Evolutionary conservation across 2,113 vertebrate genomes (phyloP).

Genomic region (Pteronura brasiliensis): DNA sequence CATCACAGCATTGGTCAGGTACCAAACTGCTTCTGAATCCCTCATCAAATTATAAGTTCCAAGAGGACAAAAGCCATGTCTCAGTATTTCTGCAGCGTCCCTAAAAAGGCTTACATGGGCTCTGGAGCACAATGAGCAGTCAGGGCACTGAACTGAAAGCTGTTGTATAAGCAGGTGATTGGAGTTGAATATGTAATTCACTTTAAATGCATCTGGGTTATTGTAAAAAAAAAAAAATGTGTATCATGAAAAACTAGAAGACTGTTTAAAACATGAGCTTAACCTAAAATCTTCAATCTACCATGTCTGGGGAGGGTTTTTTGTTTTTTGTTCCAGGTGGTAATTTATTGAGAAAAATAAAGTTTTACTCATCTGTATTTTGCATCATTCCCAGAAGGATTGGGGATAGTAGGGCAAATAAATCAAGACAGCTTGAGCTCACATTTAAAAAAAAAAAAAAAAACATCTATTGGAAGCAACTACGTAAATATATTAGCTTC

Average conservation of each 20-base stretch:
- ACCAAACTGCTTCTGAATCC: not conserved
- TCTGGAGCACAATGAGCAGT: not conserved
- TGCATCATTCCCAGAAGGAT: not conserved
- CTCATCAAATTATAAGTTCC: not conserved
- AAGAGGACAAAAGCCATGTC: not conserved
- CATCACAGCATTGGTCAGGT: not conserved
- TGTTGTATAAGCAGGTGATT: not conserved
- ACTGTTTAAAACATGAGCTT: not conserved
- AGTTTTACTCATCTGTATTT: not conserved
- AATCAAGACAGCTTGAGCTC: not conserved
- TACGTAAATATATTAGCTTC: not conserved
- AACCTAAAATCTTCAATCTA: not conserved
- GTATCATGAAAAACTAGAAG: not conserved
- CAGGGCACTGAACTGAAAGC: not conserved
- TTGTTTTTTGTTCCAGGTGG: not conserved
- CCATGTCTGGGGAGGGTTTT: not conserved
- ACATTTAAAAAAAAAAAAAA: not conserved
- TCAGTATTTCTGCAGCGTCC: not conserved
- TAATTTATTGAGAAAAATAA: not conserved
- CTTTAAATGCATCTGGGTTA: not conserved
- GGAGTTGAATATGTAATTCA: not conserved
- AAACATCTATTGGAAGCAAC: not conserved
- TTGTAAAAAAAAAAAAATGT: not conserved
- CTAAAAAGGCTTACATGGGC: not conserved
- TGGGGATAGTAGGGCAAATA: not conserved